Percentiles rank a stretch among this genome's conserved stretches.
These are phyloP conservation scores for Etia nguti DNA, from an alignment of 2,113 vertebrate genomes.

Conservation along the genomic window DNA sequence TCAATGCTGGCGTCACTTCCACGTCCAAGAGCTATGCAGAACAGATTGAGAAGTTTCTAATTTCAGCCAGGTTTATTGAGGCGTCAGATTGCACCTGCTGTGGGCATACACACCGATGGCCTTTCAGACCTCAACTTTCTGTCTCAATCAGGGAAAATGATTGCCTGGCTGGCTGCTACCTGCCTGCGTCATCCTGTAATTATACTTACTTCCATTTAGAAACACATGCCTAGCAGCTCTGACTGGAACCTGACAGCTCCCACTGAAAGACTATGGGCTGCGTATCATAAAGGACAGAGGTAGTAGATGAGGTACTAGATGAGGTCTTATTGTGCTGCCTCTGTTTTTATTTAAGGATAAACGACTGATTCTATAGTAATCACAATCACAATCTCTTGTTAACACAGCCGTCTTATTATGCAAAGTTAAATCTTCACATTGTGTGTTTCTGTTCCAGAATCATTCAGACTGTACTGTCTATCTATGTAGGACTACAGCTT, in stretches of 20 bases:
- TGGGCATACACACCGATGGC: slow-evolving; percentile 49
- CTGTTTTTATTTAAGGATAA: neutral
- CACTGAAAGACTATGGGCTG: neutral
- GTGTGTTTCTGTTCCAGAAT: neutral
- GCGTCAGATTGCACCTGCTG: slow-evolving; percentile 54
- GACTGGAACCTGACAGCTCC: slow-evolving; percentile 29
- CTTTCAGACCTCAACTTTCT: slow-evolving; percentile 60
- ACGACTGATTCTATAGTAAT: neutral
- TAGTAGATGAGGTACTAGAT: neutral
- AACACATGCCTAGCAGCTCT: slow-evolving; percentile 45
- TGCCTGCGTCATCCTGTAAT: slow-evolving; percentile 68
- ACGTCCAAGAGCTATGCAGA: neutral
- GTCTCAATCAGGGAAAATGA: slow-evolving; percentile 70
- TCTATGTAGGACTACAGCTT: neutral
- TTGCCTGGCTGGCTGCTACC: slow-evolving; percentile 68
- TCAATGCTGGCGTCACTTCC: slow-evolving; percentile 7
- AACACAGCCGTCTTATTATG: neutral
- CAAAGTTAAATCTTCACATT: neutral
- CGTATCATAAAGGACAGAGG: neutral
- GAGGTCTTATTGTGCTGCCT: neutral
- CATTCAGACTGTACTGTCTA: neutral
- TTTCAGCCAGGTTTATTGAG: slow-evolving; percentile 53
- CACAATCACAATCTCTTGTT: neutral
- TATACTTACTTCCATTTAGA: slow-evolving; percentile 69
- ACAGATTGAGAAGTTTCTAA: slow-evolving; percentile 52